Evolutionary conservation across 2,888 invertebrate species (phyloP).

Genomic region (Anorthoa munda): DNA sequence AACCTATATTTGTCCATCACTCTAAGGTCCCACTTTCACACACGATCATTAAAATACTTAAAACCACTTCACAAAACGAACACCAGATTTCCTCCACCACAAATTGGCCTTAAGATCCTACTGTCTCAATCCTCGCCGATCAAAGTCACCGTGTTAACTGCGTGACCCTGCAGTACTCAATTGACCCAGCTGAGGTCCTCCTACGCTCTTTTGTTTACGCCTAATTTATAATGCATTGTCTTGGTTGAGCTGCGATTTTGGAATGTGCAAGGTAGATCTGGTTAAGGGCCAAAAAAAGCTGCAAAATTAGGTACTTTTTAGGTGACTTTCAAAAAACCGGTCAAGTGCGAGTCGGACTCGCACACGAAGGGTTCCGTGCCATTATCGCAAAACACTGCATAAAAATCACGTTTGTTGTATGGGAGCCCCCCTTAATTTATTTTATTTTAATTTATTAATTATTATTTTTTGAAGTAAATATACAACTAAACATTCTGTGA

Average conservation of each 20-base stretch:
- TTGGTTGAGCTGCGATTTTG: slow-evolving; percentile 38
- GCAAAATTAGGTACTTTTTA: too few relatives aligned
- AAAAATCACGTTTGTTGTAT: too few relatives aligned
- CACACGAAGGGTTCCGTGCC: too few relatives aligned
- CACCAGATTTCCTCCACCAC: slow-evolving; percentile 1
- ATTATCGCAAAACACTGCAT: too few relatives aligned
- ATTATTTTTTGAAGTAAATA: too few relatives aligned
- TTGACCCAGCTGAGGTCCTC: slow-evolving; percentile 56
- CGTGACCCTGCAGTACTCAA: slow-evolving; percentile 54
- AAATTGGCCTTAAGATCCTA: neutral
- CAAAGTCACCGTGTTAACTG: slow-evolving; percentile 42
- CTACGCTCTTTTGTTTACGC: slow-evolving; percentile 54
- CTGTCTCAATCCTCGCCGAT: slow-evolving; percentile 42
- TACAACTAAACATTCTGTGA: too few relatives aligned
- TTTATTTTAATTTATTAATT: too few relatives aligned
- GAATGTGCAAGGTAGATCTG: slow-evolving; percentile 7
- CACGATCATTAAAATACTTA: too few relatives aligned
- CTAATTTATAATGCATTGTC: slow-evolving; percentile 49
- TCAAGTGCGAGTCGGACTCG: too few relatives aligned
- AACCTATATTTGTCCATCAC: neutral
- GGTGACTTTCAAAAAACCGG: too few relatives aligned
- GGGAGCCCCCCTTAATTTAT: too few relatives aligned
- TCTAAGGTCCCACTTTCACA: neutral
- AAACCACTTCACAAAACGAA: neutral
- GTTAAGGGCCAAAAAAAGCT: neutral